A percentile compares a stretch with the other conserved stretches of the same genome.
phyloP scores from a whole-genome alignment of 2,797 vertebrate species.

The Dermochelys coriacea region DNA sequence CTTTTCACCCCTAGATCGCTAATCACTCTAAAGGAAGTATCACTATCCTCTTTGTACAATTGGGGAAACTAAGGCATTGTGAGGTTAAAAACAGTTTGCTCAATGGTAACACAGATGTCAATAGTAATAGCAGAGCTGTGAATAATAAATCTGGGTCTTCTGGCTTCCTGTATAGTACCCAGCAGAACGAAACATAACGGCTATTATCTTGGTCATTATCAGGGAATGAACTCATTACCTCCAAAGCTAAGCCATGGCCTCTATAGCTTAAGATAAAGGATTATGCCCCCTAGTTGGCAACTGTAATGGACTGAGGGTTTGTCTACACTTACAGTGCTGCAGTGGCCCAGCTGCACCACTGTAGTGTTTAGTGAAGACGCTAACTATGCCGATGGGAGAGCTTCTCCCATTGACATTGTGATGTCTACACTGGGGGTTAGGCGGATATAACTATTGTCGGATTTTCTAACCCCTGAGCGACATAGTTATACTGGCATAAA shows the following conservation, averaged over 20 bases:
- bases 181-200: neutral
- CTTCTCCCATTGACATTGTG: neutral
- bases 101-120: neutral
- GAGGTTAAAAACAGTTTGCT: neutral
- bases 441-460: neutral
- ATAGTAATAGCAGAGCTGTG: neutral
- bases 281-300: neutral
- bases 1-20: neutral
- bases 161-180: neutral
- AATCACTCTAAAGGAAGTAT: neutral
- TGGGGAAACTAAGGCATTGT: neutral
- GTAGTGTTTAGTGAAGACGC: neutral
- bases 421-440: neutral
- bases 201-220: neutral
- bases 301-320: neutral
- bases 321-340: neutral
- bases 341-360: neutral
- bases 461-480: too few species aligned
- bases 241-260: neutral
- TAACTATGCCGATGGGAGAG: neutral
- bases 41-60: neutral
- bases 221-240: neutral
- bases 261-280: neutral
- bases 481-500: too few species aligned
- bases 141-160: neutral